These are phyloP conservation scores for Aspidiotus rigidus DNA, from an alignment of 2,888 invertebrate genomes.

Conservation along the genomic window DNA sequence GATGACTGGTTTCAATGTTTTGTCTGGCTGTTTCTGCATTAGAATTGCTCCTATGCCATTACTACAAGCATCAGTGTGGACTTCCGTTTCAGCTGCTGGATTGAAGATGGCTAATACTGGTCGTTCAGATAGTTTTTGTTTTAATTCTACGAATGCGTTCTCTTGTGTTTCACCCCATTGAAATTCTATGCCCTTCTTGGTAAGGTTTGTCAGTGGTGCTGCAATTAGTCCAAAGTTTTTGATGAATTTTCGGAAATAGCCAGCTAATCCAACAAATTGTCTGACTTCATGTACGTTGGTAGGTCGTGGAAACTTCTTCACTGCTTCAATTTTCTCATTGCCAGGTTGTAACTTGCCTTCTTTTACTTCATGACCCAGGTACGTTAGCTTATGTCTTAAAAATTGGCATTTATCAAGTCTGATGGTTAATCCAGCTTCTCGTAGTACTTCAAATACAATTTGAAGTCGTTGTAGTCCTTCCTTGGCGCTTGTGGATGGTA, in stretches of 20 bases:
- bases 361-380: neutral
- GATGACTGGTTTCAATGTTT: too few relatives aligned
- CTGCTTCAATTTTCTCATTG: constrained; percentile 1
- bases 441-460: neutral
- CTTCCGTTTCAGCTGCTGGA: too few relatives aligned
- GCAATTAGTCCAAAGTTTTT: too few relatives aligned
- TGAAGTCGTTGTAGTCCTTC: neutral
- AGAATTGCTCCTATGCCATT: too few relatives aligned
- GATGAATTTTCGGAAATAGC: neutral
- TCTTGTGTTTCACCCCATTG: too few relatives aligned
- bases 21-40: too few relatives aligned
- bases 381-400: neutral
- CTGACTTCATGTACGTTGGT: neutral
- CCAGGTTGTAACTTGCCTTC: neutral
- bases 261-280: neutral
- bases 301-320: neutral
- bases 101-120: too few relatives aligned
- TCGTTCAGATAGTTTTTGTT: too few relatives aligned
- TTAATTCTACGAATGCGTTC: too few relatives aligned
- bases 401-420: neutral
- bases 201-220: too few relatives aligned
- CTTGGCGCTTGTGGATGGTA: neutral
- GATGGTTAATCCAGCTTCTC: neutral
- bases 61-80: too few relatives aligned
- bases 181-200: too few relatives aligned